A percentile compares a stretch with the other conserved stretches of the same genome.
phyloP scores from a whole-genome alignment of 2,888 invertebrate genomes.

The Stenchaetothrips biformis region DNA sequence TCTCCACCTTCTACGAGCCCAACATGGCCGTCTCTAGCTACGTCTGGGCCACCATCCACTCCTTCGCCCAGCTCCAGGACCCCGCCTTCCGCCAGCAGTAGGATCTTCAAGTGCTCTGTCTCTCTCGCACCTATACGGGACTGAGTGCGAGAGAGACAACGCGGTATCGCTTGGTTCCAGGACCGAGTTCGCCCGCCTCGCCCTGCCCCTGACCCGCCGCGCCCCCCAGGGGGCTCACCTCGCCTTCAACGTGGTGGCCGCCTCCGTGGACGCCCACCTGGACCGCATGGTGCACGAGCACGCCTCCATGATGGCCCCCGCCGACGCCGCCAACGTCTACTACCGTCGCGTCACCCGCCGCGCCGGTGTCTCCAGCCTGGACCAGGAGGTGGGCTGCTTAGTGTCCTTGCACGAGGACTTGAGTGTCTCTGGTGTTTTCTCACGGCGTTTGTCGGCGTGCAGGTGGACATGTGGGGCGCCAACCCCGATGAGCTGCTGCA shows the following conservation, averaged over 20 bases:
- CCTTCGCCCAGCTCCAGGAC: conserved; percentile 38
- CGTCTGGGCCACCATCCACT: conserved; percentile 41
- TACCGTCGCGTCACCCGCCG: conserved; percentile 30
- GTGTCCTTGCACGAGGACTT: no score
- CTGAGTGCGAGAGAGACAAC: neutral
- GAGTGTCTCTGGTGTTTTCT: no score
- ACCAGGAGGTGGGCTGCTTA: neutral
- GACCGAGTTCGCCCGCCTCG: conserved; percentile 37
- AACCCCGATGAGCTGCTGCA: conserved; percentile 31
- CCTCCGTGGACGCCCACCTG: conserved; percentile 27
- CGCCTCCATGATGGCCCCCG: conserved; percentile 27
- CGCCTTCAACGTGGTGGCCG: conserved; percentile 30
- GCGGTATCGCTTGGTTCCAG: conserved; percentile 24
- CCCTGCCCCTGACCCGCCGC: conserved; percentile 38
- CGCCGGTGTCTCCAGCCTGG: conserved; percentile 30
- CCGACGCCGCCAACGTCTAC: conserved; percentile 29
- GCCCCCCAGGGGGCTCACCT: conserved; percentile 29
- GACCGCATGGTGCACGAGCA: conserved; percentile 32
- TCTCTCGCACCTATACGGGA: neutral
- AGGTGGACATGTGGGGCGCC: conserved; percentile 33
- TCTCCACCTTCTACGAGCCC: conserved; percentile 42
- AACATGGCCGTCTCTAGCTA: conserved; percentile 42
- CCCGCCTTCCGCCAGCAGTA: conserved; percentile 33
- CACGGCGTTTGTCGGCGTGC: neutral
- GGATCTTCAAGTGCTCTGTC: no score